Evolutionary conservation across 2,113 vertebrate species (phyloP).

Genomic region (Oreocharis arfaki): DNA sequence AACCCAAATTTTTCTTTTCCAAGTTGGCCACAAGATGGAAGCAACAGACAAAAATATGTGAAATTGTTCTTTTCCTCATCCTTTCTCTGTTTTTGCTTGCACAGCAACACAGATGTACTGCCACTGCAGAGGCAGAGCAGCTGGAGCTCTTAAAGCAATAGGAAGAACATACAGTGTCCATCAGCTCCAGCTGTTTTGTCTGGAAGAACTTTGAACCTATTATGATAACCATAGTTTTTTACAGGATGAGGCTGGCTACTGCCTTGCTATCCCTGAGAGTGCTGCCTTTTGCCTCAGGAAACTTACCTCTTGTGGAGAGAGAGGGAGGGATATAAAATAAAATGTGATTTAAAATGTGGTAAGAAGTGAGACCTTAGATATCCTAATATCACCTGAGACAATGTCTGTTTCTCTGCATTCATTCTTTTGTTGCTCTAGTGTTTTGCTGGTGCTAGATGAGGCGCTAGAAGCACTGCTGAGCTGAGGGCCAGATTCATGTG

Average conservation of each 20-base stretch:
- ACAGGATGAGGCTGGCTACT: background rate
- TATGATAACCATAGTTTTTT: background rate
- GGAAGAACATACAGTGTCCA: background rate
- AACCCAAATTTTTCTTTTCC: background rate
- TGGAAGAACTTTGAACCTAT: background rate
- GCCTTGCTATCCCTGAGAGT: background rate
- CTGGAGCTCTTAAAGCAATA: background rate
- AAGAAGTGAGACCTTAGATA: background rate
- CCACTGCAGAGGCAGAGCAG: background rate
- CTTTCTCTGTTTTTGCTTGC: background rate
- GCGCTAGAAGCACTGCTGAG: background rate
- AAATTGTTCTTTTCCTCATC: background rate
- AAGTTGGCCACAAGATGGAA: slow-evolving; percentile 73
- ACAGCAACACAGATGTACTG: background rate
- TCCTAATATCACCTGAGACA: background rate
- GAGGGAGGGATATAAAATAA: background rate
- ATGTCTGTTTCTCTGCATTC: accelerated
- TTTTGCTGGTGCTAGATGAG: background rate
- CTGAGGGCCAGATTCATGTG: background rate
- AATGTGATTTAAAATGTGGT: background rate
- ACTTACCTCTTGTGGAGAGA: background rate
- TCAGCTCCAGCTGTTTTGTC: background rate
- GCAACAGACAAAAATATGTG: slow-evolving; percentile 62
- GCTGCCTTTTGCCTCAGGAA: background rate
- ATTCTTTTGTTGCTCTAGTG: background rate